Base-by-base conservation (phyloP, 2,797 vertebrate genomes). In the Squalus acanthias region DNA sequence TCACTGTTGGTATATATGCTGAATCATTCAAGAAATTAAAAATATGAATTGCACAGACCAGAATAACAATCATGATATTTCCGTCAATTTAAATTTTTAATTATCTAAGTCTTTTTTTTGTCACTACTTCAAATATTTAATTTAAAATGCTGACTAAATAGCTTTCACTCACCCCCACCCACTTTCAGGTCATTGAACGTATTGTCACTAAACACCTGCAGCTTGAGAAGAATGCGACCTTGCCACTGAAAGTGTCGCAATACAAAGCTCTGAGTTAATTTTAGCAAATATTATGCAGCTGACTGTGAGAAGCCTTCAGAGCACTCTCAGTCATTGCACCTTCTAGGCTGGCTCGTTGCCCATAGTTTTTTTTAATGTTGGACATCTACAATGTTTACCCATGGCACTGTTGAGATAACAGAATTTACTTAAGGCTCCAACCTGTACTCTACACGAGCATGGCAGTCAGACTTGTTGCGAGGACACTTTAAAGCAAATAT, bases 191-290 rank as follows among this genome's bases (percentile, higher is more conserved):
- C 92, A 76, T n/a, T 96, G 96, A 57, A 29, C 96, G 95, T 93
- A 87, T 96, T 96, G 74, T 94, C 96, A 97, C 1, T 87, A 96
- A 96, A 94, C 95, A 74, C 91, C 96, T 96, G 96, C 96, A 96
- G 97, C 97, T 97, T 97, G 97, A 97, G 97, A 97, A 96, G 69
- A 95, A 95, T 93, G 89, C 74, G 96, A 95, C 96, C 95, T 63
- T 93, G 63, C 3, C 57, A 95, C 57, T 95, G 96, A 96, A 87
- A 96, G 96, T 96, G 91, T 96, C 97, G 87, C 96, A 96, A 97
- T 97, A 97, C 96, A 97, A 50, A 96, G 96, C 96, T 72, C 89
- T 88, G 69, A 7, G 46, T 29, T 53, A 13, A 72, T 50, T 67
- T 69, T 93, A 93, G 60, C 96, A 97, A 97, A 97, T 17, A 96